Evolutionary conservation across 1,140 invertebrate species (phyloP).

Genomic region (Drosophila pseudoobscura): DNA sequence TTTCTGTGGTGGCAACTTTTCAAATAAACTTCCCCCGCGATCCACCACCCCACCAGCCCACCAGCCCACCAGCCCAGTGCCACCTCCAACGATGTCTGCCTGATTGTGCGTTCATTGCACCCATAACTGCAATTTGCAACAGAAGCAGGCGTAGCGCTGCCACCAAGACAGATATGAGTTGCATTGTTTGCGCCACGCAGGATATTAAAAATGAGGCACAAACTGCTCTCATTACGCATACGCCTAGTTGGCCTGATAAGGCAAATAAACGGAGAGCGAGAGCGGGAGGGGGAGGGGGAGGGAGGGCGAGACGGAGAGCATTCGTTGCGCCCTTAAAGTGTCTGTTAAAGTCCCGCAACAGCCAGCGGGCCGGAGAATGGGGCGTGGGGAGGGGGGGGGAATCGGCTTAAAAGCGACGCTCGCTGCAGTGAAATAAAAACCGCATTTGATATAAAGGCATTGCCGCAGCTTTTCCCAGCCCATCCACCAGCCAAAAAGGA

Average conservation of each 20-base stretch:
- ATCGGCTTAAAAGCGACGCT: constrained; percentile 46
- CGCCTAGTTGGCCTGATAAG: constrained; percentile 45
- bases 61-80: neutral
- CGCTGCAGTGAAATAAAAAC: constrained; percentile 69
- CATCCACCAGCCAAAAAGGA: constrained; percentile 2
- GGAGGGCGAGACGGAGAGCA: too few species aligned
- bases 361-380: neutral
- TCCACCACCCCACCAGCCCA: constrained; percentile 6
- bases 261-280: constrained; percentile 43
- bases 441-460: constrained; percentile 77
- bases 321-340: constrained; percentile 42
- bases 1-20: constrained; percentile 60
- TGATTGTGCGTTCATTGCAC: constrained; percentile 75
- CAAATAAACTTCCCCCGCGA: constrained; percentile 69
- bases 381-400: constrained; percentile 1
- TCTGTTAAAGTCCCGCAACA: constrained; percentile 45
- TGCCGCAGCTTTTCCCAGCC: constrained; percentile 46
- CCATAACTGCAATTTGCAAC: constrained; percentile 27
- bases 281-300: too few species aligned
- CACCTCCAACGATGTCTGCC: constrained; percentile 28
- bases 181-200: constrained; percentile 53
- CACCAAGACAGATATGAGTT: constrained; percentile 25
- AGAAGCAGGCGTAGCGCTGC: constrained; percentile 24
- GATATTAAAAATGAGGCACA: constrained; percentile 61
- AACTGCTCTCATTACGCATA: constrained; percentile 57